phyloP scores from a whole-genome alignment of 2,888 invertebrate species.

The Gastracanthus pulcherrimus region DNA sequence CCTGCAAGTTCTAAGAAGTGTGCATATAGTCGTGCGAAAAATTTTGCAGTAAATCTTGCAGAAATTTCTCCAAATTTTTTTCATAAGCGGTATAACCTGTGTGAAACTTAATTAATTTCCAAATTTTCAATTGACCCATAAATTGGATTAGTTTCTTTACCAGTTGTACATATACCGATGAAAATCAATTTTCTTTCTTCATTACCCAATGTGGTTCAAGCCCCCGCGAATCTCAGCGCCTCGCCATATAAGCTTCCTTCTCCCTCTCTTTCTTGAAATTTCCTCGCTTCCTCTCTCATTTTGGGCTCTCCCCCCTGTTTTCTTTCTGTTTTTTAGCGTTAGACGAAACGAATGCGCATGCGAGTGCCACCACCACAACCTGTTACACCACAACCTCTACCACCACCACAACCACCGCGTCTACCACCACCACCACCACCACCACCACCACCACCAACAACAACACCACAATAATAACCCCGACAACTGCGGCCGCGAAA shows the following conservation, averaged over 20 bases:
- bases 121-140: too few relatives aligned
- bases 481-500: constrained; percentile 71
- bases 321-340: constrained; percentile 77
- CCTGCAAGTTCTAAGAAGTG: too few relatives aligned
- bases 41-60: too few relatives aligned
- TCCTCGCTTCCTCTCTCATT: constrained; percentile 51
- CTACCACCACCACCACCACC: constrained; percentile 63
- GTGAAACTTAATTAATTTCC: too few relatives aligned
- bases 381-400: constrained; percentile 68
- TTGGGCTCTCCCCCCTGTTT: constrained; percentile 66
- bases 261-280: constrained; percentile 12
- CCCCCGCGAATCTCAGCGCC: constrained; percentile 6
- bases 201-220: neutral
- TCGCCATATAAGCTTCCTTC: neutral
- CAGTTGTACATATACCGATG: too few relatives aligned
- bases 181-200: neutral
- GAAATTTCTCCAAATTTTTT: too few relatives aligned
- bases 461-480: constrained; percentile 62
- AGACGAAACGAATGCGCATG: constrained; percentile 76
- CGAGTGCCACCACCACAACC: constrained; percentile 71
- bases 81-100: too few relatives aligned
- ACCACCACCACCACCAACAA: constrained; percentile 65
- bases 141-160: too few relatives aligned
- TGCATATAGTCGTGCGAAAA: too few relatives aligned
- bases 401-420: constrained; percentile 63